Evolutionary conservation across 2,113 vertebrate species (phyloP).

Genomic region (Pygathrix nemaeus): DNA sequence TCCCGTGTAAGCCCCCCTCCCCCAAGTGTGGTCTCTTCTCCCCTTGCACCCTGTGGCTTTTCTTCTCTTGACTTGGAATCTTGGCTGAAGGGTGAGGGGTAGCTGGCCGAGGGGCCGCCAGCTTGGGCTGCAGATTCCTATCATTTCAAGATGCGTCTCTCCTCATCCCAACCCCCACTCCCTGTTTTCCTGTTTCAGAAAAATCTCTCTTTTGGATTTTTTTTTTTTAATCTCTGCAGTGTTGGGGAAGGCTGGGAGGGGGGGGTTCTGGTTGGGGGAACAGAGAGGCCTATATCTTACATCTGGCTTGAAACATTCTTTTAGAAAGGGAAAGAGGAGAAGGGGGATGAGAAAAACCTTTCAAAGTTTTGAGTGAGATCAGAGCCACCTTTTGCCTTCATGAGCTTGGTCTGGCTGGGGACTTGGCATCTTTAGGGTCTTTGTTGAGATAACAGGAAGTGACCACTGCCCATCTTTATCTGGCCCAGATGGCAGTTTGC

Average conservation of each 20-base stretch:
- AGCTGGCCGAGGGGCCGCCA: constrained; percentile 62
- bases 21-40: constrained; percentile 32
- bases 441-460: not conserved
- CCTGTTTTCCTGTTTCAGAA: constrained; percentile 77
- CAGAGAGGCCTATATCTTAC: constrained; percentile 71
- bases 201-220: constrained; percentile 76
- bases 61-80: constrained; percentile 60
- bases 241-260: constrained; percentile 66
- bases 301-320: constrained; percentile 80
- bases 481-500: not conserved
- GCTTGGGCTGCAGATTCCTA: constrained; percentile 73
- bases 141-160: constrained; percentile 77
- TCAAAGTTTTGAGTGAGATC: constrained; percentile 34
- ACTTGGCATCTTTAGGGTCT: not conserved
- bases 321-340: constrained; percentile 65
- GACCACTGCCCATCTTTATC: not conserved
- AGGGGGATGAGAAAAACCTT: constrained; percentile 8
- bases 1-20: not conserved
- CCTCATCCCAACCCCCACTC: constrained; percentile 23
- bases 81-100: constrained; percentile 68
- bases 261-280: constrained; percentile 64
- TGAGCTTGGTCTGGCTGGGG: not conserved
- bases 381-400: constrained; percentile 24
- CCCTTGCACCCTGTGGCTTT: constrained; percentile 65
- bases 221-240: constrained; percentile 71